Percentiles rank a stretch among this genome's conserved stretches.
Conservation (phyloP, 2,888 invertebrate species). For the Thecocarcelia acutangulata region DNA sequence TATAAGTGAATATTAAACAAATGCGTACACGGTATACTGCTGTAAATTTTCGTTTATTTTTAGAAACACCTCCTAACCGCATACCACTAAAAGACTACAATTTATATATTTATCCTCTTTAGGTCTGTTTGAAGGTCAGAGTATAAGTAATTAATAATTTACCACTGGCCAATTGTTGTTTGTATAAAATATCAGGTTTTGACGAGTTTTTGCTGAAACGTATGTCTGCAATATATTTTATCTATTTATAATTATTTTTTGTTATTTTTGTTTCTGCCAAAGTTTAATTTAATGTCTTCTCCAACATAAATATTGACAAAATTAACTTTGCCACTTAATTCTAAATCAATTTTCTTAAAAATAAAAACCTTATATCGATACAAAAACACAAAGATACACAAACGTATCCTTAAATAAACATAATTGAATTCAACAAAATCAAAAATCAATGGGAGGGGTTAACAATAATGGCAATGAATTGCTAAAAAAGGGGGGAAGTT, state of each 20-base stretch:
- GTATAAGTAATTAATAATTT: too few relatives aligned
- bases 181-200: too few relatives aligned
- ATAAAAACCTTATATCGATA: neutral
- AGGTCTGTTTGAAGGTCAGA: too few relatives aligned
- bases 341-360: constrained; percentile 61
- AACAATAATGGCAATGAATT: neutral
- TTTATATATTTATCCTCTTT: too few relatives aligned
- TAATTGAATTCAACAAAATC: constrained; percentile 29
- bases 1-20: too few relatives aligned
- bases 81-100: too few relatives aligned
- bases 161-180: too few relatives aligned
- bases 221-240: neutral
- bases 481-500: constrained; percentile 20
- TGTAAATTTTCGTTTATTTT: too few relatives aligned
- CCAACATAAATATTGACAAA: constrained; percentile 58
- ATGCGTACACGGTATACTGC: too few relatives aligned
- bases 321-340: constrained; percentile 66
- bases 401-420: neutral
- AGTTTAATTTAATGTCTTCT: constrained; percentile 36
- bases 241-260: neutral
- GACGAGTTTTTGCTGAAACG: neutral
- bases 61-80: too few relatives aligned
- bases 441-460: neutral
- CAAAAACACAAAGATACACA: neutral
- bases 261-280: neutral